phyloP scores from a whole-genome alignment of 1,140 invertebrate genomes.

The Mesaphorura yosii region DNA sequence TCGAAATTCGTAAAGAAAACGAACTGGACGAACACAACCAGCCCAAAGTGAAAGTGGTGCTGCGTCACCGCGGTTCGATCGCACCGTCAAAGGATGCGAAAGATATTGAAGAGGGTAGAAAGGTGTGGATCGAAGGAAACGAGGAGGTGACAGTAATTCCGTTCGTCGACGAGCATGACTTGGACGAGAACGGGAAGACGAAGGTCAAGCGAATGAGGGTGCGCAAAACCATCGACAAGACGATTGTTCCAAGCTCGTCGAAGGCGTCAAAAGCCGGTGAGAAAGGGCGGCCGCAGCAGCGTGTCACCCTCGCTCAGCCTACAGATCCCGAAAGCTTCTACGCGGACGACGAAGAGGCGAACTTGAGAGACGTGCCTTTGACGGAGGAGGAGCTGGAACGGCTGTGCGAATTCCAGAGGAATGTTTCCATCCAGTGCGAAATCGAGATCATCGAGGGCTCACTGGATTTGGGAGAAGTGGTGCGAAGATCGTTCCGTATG shows the following conservation, averaged over 20 bases:
- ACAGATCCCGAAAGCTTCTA: neutral
- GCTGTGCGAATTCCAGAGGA: constrained; percentile 2
- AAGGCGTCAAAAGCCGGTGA: neutral
- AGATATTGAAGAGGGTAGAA: neutral
- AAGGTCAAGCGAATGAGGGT: constrained; percentile 2
- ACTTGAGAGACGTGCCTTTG: neutral
- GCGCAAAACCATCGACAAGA: neutral
- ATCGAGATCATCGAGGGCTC: constrained; percentile 6
- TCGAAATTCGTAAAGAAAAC: neutral
- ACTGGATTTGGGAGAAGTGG: constrained; percentile 9
- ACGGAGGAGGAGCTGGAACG: neutral
- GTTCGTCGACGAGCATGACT: constrained; percentile 1
- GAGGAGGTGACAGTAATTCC: neutral
- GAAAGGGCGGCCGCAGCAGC: neutral
- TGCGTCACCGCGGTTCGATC: neutral
- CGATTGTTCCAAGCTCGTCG: neutral
- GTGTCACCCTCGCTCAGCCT: neutral
- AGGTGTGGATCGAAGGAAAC: neutral
- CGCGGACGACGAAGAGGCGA: neutral
- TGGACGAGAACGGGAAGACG: constrained; percentile 2
- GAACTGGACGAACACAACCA: neutral
- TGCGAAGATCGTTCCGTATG: constrained; percentile 7
- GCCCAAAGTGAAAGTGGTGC: neutral
- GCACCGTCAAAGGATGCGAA: neutral
- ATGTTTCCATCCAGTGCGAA: neutral